Conservation (phyloP, 2,113 vertebrate species). For the Misgurnus mizolepis region DNA sequence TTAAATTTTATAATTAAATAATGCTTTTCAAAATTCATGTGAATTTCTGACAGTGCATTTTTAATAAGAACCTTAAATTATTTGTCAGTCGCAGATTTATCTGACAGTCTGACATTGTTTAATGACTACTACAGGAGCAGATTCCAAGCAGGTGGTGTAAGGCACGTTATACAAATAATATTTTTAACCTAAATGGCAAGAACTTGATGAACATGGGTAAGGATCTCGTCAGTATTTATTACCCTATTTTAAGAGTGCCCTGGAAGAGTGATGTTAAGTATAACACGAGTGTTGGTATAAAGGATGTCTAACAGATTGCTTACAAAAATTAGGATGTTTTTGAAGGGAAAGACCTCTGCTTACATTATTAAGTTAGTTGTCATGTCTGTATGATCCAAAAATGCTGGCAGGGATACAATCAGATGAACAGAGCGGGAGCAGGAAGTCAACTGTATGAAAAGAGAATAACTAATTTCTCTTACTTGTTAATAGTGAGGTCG, state of each 20-base stretch:
- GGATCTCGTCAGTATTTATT: slow-evolving; percentile 47
- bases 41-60: neutral
- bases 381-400: slow-evolving; percentile 64
- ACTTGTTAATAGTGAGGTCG: slow-evolving; percentile 22
- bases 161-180: slow-evolving; percentile 11
- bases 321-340: slow-evolving; percentile 61
- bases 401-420: slow-evolving; percentile 55
- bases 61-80: slow-evolving; percentile 27
- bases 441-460: slow-evolving; percentile 35
- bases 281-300: slow-evolving; percentile 56
- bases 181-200: slow-evolving; percentile 44
- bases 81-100: slow-evolving; percentile 16
- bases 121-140: neutral
- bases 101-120: slow-evolving; percentile 18
- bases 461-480: slow-evolving; percentile 25
- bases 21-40: slow-evolving; percentile 26
- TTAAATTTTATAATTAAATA: neutral
- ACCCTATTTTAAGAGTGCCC: slow-evolving; percentile 51
- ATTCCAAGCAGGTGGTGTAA: slow-evolving; percentile 16
- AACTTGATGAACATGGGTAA: slow-evolving; percentile 48
- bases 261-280: slow-evolving; percentile 59
- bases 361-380: slow-evolving; percentile 67
- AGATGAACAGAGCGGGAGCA: slow-evolving; percentile 51
- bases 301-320: slow-evolving; percentile 66
- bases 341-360: slow-evolving; percentile 53